Percentiles rank a stretch among this genome's conserved stretches.
Conservation (phyloP, 1,140 invertebrate genomes). For the Triops longicaudatus region DNA sequence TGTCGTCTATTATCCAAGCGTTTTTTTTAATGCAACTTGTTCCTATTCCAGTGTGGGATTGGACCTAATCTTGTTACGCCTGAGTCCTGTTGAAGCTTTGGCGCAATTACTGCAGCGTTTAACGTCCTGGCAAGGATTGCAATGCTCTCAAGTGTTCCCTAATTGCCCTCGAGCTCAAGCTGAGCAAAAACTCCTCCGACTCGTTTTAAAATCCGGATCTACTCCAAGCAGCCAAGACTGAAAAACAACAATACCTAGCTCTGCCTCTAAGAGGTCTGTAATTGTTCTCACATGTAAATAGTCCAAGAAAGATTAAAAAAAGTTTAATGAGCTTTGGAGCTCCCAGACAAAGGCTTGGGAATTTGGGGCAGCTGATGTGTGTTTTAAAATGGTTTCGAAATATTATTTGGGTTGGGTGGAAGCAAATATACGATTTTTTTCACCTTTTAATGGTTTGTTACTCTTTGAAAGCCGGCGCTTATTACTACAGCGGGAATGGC, state of each 20-base stretch:
- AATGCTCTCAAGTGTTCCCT: not conserved
- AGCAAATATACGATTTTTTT: too few species aligned
- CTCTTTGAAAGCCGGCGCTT: too few species aligned
- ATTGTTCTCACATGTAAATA: not conserved
- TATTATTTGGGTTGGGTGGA: not conserved
- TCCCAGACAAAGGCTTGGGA: not conserved
- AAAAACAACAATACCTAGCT: not conserved
- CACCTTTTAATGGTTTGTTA: too few species aligned
- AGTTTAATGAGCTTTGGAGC: not conserved
- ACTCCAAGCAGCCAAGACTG: not conserved
- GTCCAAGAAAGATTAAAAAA: not conserved
- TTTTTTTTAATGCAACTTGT: not conserved
- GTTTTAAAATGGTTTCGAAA: not conserved
- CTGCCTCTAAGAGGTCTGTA: not conserved
- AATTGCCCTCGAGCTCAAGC: conserved; percentile 6
- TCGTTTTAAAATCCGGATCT: not conserved
- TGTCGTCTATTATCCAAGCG: too few species aligned
- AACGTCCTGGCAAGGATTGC: conserved; percentile 5
- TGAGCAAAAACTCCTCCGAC: not conserved
- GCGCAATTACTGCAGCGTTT: conserved; percentile 8
- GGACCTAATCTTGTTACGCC: conserved; percentile 7
- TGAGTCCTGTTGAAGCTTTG: not conserved
- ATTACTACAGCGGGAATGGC: too few species aligned
- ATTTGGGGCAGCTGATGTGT: not conserved
- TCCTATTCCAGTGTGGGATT: not conserved